phyloP scores from a whole-genome alignment of 2,888 invertebrate species.

The Tetheella fluctuosa region DNA sequence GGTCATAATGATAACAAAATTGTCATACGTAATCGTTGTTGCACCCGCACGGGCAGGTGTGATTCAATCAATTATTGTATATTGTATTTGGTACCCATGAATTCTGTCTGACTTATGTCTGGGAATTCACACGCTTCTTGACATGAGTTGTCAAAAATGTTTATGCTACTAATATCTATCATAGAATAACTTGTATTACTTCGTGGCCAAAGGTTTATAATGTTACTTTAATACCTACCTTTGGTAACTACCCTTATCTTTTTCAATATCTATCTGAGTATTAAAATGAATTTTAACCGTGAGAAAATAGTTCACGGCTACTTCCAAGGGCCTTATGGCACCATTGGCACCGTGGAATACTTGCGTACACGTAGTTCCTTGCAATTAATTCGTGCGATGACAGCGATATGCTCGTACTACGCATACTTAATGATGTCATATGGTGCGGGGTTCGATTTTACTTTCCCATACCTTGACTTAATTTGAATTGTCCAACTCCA shows the following conservation, averaged over 20 bases:
- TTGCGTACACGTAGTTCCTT: slow-evolving; percentile 69
- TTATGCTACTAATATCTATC: too few relatives aligned
- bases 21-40: slow-evolving; percentile 57
- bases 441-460: slow-evolving; percentile 50
- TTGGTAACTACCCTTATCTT: neutral
- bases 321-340: slow-evolving; percentile 70
- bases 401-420: slow-evolving; percentile 69
- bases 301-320: slow-evolving; percentile 60
- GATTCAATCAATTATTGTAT: slow-evolving; percentile 64
- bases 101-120: slow-evolving; percentile 61
- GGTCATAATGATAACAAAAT: slow-evolving; percentile 58
- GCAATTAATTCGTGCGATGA: slow-evolving; percentile 79
- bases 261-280: neutral
- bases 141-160: slow-evolving; percentile 16
- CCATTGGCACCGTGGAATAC: slow-evolving; percentile 10
- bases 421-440: slow-evolving; percentile 76
- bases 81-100: slow-evolving; percentile 51
- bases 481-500: slow-evolving; percentile 22
- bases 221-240: too few relatives aligned
- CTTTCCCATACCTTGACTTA: slow-evolving; percentile 67
- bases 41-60: slow-evolving; percentile 71
- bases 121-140: slow-evolving; percentile 42
- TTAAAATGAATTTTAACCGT: slow-evolving; percentile 44
- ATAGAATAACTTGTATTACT: too few relatives aligned
- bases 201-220: too few relatives aligned